Evolutionary conservation across 2,797 vertebrate species (phyloP), one percentile per base, ranked within the genome.

Genomic region (Crocidura indochinensis): DNA sequence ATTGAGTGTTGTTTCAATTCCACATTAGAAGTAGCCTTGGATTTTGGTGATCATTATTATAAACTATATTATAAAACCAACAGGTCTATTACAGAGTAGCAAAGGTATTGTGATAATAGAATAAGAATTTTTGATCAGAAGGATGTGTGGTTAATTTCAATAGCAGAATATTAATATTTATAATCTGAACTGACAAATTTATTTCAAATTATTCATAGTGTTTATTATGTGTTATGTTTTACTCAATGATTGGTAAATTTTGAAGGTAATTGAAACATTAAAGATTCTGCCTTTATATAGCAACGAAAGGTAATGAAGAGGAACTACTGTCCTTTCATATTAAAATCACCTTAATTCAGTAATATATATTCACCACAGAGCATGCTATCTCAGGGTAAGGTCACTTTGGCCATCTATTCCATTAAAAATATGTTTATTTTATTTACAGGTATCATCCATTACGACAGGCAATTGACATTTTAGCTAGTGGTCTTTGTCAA

Each of bases 351-450:
- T 79, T 77, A 96, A 96, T 92, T 53, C 64, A 94, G 65, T 65
- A 94, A 95, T 92, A 97, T 95, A 95, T 92, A 96, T 62, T 71
- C 73, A 95, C 72, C 87, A 95, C 95, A 95, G 69, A 10, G 47
- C 84, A 75, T 77, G 67, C n/a, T 67, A 76, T 88, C 92, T 93
- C 93, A 82, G 95, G 67, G 19, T 51, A 96, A 80, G 95, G 82
- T 94, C 87, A 88, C 62, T 95, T 91, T 95, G 68, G 92, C 85
- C 67, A 95, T 94, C 96, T 95, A 72, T 95, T 91, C 80, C 90
- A 95, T 96, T 96, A 95, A 95, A 96, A 94, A 95, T 96, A 94
- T 91, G 95, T 96, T 96, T 96, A 94, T 96, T 97, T 96, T 96
- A 92, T 93, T 96, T 96, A 88, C 67, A 94, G 93, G 93, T 93